Conservation (phyloP, 2,888 invertebrate genomes). For the Chymomyza fuscimana region DNA sequence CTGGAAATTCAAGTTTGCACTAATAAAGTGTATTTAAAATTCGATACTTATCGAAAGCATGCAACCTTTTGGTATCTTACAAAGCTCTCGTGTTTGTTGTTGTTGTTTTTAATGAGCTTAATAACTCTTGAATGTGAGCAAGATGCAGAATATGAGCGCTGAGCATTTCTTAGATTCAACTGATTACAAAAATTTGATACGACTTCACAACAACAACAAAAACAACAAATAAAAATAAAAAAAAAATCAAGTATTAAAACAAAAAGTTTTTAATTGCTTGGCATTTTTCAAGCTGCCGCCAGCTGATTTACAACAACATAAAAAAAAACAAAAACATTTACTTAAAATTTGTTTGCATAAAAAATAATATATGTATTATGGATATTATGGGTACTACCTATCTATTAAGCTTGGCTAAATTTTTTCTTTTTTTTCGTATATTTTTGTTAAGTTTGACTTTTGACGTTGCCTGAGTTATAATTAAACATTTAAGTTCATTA, state of each 20-base stretch:
- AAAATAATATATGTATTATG: background rate
- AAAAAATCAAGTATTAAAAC: constrained; percentile 21
- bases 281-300: constrained; percentile 58
- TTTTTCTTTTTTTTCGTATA: background rate
- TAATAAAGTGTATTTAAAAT: background rate
- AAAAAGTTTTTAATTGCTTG: constrained; percentile 59
- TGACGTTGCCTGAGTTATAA: constrained; percentile 34
- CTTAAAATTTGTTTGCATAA: background rate
- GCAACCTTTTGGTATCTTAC: background rate
- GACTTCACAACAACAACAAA: constrained; percentile 24
- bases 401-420: background rate
- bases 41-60: background rate
- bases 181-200: constrained; percentile 61
- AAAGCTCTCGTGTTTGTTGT: background rate
- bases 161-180: constrained; percentile 66
- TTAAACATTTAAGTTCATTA: constrained; percentile 70
- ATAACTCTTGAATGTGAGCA: constrained; percentile 52
- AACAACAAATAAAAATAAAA: background rate
- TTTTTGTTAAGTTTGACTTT: background rate
- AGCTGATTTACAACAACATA: constrained; percentile 34
- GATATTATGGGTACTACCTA: background rate
- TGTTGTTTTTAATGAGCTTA: constrained; percentile 68
- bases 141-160: constrained; percentile 44
- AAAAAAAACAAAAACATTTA: background rate
- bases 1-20: constrained; percentile 11